Evolutionary conservation across 2,888 invertebrate genomes (phyloP).

Genomic region (Acrobasis consociella): DNA sequence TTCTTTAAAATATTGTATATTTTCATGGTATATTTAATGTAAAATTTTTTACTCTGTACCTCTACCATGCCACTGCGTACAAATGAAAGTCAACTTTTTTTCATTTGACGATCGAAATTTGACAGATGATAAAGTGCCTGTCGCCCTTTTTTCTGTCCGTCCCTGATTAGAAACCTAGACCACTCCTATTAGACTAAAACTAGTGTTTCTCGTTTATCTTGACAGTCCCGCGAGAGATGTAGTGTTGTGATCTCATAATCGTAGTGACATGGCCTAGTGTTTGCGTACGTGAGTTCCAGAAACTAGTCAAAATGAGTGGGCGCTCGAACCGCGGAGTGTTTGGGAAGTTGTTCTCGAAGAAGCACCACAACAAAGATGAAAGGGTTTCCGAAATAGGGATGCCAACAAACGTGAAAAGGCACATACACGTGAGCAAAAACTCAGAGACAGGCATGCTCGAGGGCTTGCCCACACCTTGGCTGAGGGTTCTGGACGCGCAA

Average conservation of each 20-base stretch:
- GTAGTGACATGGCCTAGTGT: slow-evolving; percentile 63
- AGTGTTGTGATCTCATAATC: slow-evolving; percentile 52
- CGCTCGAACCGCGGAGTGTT: slow-evolving; percentile 76
- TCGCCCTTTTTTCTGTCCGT: slow-evolving; percentile 55
- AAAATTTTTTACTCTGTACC: background rate
- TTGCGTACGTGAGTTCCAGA: slow-evolving; percentile 38
- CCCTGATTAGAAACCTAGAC: slow-evolving; percentile 59
- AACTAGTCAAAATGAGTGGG: slow-evolving; percentile 72
- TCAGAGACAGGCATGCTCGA: slow-evolving; percentile 91
- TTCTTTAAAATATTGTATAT: too few species aligned
- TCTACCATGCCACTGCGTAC: slow-evolving; percentile 30
- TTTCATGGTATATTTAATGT: too few species aligned
- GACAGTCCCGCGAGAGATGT: slow-evolving; percentile 57
- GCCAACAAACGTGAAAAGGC: slow-evolving; percentile 93
- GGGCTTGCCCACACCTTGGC: slow-evolving; percentile 93
- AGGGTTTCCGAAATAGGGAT: slow-evolving; percentile 88
- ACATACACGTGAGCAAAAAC: slow-evolving; percentile 94
- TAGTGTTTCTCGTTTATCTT: slow-evolving; percentile 50
- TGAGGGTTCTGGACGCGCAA: slow-evolving; percentile 89
- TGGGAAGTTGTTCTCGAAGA: slow-evolving; percentile 77
- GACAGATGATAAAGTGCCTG: slow-evolving; percentile 56
- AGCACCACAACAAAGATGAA: slow-evolving; percentile 71
- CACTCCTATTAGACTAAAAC: slow-evolving; percentile 67
- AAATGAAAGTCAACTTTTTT: slow-evolving; percentile 34
- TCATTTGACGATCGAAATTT: slow-evolving; percentile 42